Percentiles rank a stretch among this genome's conserved stretches.
Evolutionary conservation across 2,888 invertebrate genomes (phyloP).

Genomic region (Drosophila trichaetosa): DNA sequence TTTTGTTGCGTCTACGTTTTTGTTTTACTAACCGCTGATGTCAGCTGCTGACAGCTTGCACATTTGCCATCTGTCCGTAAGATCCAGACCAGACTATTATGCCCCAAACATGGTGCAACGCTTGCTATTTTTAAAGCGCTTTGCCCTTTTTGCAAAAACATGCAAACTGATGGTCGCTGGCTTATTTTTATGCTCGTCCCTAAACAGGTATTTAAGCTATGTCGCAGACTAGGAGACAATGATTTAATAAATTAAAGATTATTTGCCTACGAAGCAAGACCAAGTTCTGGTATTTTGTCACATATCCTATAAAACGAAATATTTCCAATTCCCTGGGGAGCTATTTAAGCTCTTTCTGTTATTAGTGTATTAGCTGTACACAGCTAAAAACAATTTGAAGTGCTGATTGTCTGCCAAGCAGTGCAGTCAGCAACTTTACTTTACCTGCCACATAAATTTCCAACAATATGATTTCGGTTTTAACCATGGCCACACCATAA

Average conservation of each 20-base stretch:
- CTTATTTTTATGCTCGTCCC: slow-evolving; percentile 25
- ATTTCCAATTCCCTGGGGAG: background rate
- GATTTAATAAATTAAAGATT: background rate
- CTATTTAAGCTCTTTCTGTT: slow-evolving; percentile 16
- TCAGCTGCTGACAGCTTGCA: slow-evolving; percentile 72
- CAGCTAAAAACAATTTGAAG: slow-evolving; percentile 12
- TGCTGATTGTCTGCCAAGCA: slow-evolving; percentile 23
- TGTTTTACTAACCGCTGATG: slow-evolving; percentile 48
- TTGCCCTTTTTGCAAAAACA: slow-evolving; percentile 25
- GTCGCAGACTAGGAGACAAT: background rate
- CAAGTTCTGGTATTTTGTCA: background rate
- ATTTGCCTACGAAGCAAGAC: background rate
- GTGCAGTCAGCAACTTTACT: slow-evolving; percentile 21
- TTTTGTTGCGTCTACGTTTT: slow-evolving; percentile 4
- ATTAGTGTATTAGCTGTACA: slow-evolving; percentile 16
- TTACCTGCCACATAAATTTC: slow-evolving; percentile 63
- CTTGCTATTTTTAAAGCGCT: slow-evolving; percentile 46
- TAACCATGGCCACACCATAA: slow-evolving; percentile 55
- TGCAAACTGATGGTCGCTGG: slow-evolving; percentile 11
- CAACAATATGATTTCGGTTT: slow-evolving; percentile 69
- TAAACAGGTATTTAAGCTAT: background rate
- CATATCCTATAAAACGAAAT: background rate
- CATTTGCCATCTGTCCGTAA: slow-evolving; percentile 54
- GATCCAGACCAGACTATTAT: slow-evolving; percentile 36
- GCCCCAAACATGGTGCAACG: slow-evolving; percentile 43